Evolutionary conservation across 2,797 vertebrate genomes (phyloP).

Genomic region (Hoplostethus mediterraneus): DNA sequence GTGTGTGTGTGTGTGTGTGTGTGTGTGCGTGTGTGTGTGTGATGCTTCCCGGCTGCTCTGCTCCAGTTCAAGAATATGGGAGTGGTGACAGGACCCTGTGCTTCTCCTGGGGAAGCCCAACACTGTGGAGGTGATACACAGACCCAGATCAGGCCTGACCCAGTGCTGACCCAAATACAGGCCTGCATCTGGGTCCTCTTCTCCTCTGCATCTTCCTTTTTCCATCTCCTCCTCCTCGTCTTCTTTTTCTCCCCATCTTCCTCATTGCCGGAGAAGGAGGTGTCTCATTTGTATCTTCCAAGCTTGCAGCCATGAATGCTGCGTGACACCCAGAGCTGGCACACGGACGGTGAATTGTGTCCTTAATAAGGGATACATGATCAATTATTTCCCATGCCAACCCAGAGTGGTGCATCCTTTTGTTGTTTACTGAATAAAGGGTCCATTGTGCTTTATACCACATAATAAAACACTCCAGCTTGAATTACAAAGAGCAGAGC

Average conservation of each 20-base stretch:
- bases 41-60: slow-evolving; percentile 51
- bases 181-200: slow-evolving; percentile 8
- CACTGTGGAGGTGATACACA: slow-evolving; percentile 9
- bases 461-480: background rate
- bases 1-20: slow-evolving; percentile 1
- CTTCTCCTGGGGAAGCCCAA: slow-evolving; percentile 25
- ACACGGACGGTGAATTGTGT: slow-evolving; percentile 15
- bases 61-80: slow-evolving; percentile 61
- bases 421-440: background rate
- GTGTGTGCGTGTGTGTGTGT: background rate
- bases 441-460: background rate
- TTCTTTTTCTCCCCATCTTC: background rate
- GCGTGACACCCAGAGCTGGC: slow-evolving; percentile 18
- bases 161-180: slow-evolving; percentile 58
- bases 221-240: background rate
- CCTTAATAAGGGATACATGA: slow-evolving; percentile 5
- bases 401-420: background rate
- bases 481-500: background rate
- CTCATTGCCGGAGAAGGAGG: background rate
- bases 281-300: slow-evolving; percentile 49
- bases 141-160: slow-evolving; percentile 41
- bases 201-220: no score
- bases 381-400: slow-evolving; percentile 19
- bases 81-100: slow-evolving; percentile 32
- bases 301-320: slow-evolving; percentile 50